These are phyloP conservation scores for Tetrao urogallus DNA, from an alignment of 2,113 vertebrate genomes.

Conservation along the genomic window DNA sequence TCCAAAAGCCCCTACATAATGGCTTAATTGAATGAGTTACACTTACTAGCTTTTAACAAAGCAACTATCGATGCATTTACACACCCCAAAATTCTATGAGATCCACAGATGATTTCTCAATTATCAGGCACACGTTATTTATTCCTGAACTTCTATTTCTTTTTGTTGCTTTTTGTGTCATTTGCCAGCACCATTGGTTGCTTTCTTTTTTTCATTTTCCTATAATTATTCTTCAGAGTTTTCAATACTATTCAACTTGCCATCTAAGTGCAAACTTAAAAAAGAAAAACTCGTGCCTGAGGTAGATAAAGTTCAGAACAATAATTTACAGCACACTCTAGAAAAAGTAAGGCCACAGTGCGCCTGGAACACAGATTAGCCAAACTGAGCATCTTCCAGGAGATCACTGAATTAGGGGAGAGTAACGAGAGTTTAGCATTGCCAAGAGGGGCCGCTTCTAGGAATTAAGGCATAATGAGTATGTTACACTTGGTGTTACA, in stretches of 20 bases:
- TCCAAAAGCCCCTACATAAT: accelerated
- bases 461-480: neutral
- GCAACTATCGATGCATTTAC: neutral
- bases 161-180: neutral
- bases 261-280: neutral
- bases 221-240: neutral
- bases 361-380: neutral
- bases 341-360: neutral
- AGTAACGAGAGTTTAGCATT: neutral
- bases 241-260: neutral
- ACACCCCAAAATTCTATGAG: neutral
- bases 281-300: neutral
- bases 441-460: neutral
- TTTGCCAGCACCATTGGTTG: neutral
- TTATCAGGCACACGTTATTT: neutral
- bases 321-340: neutral
- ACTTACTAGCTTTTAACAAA: conserved; percentile 16
- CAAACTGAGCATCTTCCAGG: neutral
- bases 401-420: neutral
- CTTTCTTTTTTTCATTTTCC: neutral
- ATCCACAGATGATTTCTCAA: neutral
- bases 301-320: neutral
- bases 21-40: conserved; percentile 4
- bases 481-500: too few relatives aligned
- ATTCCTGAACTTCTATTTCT: neutral